Evolutionary conservation across 2,797 vertebrate species (phyloP), one percentile per base, ranked within the genome.

Genomic region (Danio choprae): DNA sequence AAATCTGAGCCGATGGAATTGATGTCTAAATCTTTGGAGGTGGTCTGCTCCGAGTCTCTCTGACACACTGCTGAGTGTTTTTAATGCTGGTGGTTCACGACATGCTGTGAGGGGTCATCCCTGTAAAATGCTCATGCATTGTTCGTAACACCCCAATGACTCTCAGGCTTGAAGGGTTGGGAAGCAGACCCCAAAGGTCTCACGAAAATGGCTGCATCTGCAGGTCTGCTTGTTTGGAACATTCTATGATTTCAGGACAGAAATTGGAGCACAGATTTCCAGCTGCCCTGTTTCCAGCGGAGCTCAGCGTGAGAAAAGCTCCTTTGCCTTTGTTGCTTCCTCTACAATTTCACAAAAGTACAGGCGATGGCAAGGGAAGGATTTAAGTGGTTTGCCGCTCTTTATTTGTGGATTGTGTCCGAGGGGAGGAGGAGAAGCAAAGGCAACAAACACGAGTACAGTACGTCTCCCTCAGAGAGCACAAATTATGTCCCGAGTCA

Each of bases 281-380:
- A 53, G 60, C 65, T 72, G 72, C 38, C 65, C 44, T 67, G 64
- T 63, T 60, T 60, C 58, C 68, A 55, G 15, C 10, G 12, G 68
- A 74, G 73, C 76, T n/a, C 80, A 60, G 80, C 69, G 20, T 77
- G 85, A 55, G 56, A 51, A 80, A 79, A 53, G 80, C 58, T 82
- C 59, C 62, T 71, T 76, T 60, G 55, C 50, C 73, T 80, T 74
- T 80, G 82, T 80, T 68, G 68, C 63, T 68, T 65, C 56, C 80
- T 59, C 73, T 82, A 67, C 80, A 82, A 82, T 87, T 87, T 84
- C 20, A 63, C 80, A 44, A 74, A 82, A 82, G 79, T 58, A 48
- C 62, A 44, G 59, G 46, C 48, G 56, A 83, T 83, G 67, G 44
- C 12, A 55, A 80, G 55, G 78, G 40, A 9, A 67, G 44, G 74